These are phyloP conservation scores for Automeris io DNA, from an alignment of 2,888 invertebrate genomes.

Conservation along the genomic window DNA sequence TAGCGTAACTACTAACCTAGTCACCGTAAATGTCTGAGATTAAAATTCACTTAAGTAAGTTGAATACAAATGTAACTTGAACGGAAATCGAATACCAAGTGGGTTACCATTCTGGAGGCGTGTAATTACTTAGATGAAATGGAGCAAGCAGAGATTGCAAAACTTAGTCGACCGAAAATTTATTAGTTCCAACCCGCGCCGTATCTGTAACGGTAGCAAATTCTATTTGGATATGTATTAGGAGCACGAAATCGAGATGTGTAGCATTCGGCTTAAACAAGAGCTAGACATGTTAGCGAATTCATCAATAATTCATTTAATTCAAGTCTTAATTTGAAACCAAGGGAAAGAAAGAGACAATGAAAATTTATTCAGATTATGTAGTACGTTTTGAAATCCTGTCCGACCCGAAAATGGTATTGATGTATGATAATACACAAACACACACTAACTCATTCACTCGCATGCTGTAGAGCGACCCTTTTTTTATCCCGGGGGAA, in stretches of 20 bases:
- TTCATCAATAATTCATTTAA: no score
- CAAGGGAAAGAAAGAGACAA: no score
- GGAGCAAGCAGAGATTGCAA: conserved; percentile 1
- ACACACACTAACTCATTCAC: no score
- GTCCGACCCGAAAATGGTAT: no score
- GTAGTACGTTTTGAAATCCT: no score
- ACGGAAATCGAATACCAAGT: conserved; percentile 3
- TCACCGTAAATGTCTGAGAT: background rate
- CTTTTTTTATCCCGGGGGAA: no score
- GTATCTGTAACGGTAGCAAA: conserved; percentile 20
- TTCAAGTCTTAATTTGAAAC: no score
- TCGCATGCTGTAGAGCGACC: no score
- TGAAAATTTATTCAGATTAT: no score
- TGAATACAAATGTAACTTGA: conserved; percentile 3
- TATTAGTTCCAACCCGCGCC: conserved; percentile 20
- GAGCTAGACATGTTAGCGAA: conserved; percentile 9
- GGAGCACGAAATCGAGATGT: conserved; percentile 11
- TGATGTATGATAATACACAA: no score
- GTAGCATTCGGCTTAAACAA: conserved; percentile 1
- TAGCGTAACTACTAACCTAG: no score
- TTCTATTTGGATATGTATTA: conserved; percentile 24
- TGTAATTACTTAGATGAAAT: conserved; percentile 7
- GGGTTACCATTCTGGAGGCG: background rate
- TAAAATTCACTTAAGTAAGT: background rate
- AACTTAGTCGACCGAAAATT: conserved; percentile 18